Evolutionary conservation across 2,888 invertebrate species (phyloP), one percentile per base, ranked within the genome.

Genomic region (Quadroppia sp.): DNA sequence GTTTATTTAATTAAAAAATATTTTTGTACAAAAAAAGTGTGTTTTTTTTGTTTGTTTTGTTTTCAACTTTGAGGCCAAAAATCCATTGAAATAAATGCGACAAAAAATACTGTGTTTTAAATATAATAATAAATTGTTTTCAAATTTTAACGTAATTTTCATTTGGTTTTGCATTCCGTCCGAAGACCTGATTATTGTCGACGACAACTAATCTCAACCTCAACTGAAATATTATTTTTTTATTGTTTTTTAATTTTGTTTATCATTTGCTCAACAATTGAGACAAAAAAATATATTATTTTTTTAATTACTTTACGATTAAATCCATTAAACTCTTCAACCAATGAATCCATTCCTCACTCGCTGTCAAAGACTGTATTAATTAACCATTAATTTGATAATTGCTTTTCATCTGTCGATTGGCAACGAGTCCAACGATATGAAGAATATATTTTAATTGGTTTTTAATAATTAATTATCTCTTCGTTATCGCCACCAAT

Each of bases 181-280:
- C 56, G n/a, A 48, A 48, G 20, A 48, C 20, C 56, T 56, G 23
- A 28, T 28, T 25, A 56, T 28, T 20, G n/a, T 53, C 9, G 50
- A n/a, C n/a, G n/a, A 50, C 6, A n/a, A n/a, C 15, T 56, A 17
- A 59, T 59, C 32, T 59, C 32, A 59, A 32, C 32, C 28, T 30
- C 6, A 59, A 30, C 28, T 56, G 28, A 59, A 25, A 30, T 25
- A 11, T 32, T 32, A 30, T 23, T 59, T 59, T 30, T 59, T 59
- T 59, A 30, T 32, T 61, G 15, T 61, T 61, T 61, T 28, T 32
- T 32, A 6, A 11, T 28, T 64, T 36, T 36, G n/a, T 11, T 45
- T 45, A 45, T 36, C 36, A 59, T 64, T 64, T 64, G 61, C 61
- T 64, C 61, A 64, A 64, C 61, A 64, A 15, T 64, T 64, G 32